phyloP scores from a whole-genome alignment of 2,888 invertebrate genomes.

The Aphrophora alni region DNA sequence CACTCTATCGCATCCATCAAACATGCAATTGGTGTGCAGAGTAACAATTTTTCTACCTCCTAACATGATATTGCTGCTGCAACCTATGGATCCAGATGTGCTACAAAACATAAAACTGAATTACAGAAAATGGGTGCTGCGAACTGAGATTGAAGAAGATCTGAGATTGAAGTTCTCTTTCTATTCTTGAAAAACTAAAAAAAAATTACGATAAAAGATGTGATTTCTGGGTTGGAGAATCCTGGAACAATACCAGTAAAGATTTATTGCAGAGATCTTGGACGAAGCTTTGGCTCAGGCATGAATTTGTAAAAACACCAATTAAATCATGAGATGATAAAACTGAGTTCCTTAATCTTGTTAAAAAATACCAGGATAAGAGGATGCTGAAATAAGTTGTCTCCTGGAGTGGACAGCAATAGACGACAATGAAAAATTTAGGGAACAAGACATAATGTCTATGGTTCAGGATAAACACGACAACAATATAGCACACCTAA shows the following conservation, averaged over 20 bases:
- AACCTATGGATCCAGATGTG: slow-evolving; percentile 32
- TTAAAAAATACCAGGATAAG: no score
- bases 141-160: neutral
- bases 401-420: no score
- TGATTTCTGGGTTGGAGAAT: slow-evolving; percentile 17
- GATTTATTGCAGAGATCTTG: neutral
- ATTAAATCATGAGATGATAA: no score
- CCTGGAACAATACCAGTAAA: no score
- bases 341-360: no score
- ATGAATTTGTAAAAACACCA: neutral
- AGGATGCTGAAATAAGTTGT: neutral
- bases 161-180: no score
- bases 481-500: no score
- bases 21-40: slow-evolving; percentile 3
- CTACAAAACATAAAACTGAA: slow-evolving; percentile 11
- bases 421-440: no score
- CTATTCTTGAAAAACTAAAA: neutral
- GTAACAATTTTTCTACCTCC: slow-evolving; percentile 23
- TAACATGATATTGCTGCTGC: slow-evolving; percentile 18
- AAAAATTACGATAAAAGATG: no score
- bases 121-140: slow-evolving; percentile 27
- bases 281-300: neutral
- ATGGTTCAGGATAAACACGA: no score
- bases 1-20: slow-evolving; percentile 43
- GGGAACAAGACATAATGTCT: no score